Base-by-base conservation (phyloP, 2,888 invertebrate species). In the Thecocarcelia acutangulata region DNA sequence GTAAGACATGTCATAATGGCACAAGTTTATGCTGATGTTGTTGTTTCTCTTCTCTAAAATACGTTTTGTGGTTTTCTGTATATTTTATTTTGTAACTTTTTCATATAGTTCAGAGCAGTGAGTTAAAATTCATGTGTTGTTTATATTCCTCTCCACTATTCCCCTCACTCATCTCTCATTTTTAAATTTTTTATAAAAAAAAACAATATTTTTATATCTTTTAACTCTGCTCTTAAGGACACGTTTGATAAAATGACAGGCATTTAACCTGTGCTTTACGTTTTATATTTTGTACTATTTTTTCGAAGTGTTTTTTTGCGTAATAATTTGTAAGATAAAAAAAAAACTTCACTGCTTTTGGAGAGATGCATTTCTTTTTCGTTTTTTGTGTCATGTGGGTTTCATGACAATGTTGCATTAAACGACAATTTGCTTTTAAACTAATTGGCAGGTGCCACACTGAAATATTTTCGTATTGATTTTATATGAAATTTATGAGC, bases 1-100 rank as follows among this genome's bases (percentile, higher is more conserved):
- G 75, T 64, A 52, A 59, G 59, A 33, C 64, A 70, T 70, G 80
- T 58, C 74, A 66, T 66, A 58, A 33, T 64, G 44, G 21, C n/a
- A 37, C 19, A 59, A 68, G 19, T 61, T 52, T 58, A 17, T 64
- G 15, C 42, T 64, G 13, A 6, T 37, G 42, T 6, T 46, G 52
- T 33, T 13, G 13, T 15, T 58, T 8, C 17, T 64, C 17, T 74
- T 33, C 13, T 69, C 9, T 44, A 4, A 17, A 54, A 21, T 21
- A 21, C 21, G 12, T 13, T 24, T 50, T 58, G 1, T 17, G 11
- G 33, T 9, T 12, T 15, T 58, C 19, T 13, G 40, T 56, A 21
- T n/a, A n/a, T n/a, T n/a, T n/a, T n/a, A n/a, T 46, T 61, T 66
- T 44, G 9, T 50, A n/a, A n/a, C n/a, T 15, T 3, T 8, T 44